Conservation (phyloP, 2,113 vertebrate species). For the Calidris pugnax region DNA sequence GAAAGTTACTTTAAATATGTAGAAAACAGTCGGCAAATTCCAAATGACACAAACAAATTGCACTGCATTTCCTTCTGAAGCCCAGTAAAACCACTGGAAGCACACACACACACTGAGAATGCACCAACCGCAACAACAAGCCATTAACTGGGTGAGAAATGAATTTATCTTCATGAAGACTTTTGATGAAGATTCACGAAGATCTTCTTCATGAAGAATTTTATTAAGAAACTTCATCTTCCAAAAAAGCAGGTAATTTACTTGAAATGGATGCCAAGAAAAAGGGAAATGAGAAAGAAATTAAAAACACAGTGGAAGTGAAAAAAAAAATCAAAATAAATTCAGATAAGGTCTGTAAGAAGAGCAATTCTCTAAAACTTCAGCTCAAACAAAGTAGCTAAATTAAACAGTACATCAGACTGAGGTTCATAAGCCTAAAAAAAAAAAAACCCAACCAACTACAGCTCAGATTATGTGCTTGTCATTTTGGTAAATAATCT, state of each 20-base stretch:
- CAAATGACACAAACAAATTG: not conserved
- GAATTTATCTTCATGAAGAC: not conserved
- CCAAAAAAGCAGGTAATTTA: not conserved
- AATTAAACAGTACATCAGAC: not conserved
- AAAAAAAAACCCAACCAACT: not conserved
- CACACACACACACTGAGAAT: not conserved
- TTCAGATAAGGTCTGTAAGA: not conserved
- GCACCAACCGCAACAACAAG: not conserved
- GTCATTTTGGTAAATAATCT: not conserved
- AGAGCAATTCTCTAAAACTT: not conserved
- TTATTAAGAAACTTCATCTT: not conserved
- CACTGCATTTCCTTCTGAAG: not conserved
- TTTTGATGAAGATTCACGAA: too few species aligned
- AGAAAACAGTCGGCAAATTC: not conserved
- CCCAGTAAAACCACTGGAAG: not conserved
- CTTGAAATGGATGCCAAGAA: not conserved
- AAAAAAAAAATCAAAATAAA: not conserved
- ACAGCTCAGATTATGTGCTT: not conserved
- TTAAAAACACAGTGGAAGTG: not conserved
- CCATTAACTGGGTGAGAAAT: not conserved
- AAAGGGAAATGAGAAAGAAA: not conserved
- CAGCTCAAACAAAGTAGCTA: not conserved
- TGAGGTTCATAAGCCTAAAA: not conserved
- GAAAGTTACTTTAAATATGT: not conserved
- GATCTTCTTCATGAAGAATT: not conserved